Evolutionary conservation across 2,797 vertebrate genomes (phyloP), one percentile per base, ranked within the genome.

Genomic region (Eupleurogrammus muticus): DNA sequence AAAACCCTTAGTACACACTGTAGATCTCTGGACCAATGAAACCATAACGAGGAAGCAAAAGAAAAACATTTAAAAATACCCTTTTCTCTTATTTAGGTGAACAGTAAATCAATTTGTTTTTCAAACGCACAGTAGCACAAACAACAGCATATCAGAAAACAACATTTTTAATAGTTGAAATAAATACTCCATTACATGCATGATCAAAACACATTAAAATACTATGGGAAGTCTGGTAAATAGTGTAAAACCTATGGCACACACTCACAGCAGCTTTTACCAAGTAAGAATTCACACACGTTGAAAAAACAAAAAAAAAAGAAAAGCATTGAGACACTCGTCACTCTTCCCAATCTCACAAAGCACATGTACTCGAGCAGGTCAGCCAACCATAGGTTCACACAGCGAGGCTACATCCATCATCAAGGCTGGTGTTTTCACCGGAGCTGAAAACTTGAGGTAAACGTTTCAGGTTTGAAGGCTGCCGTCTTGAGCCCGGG

Each of bases 151-250:
- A 90, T 95, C 93, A 95, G 94, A 97, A 97, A 97, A 97, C 94
- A 97, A 94, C 95, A 83, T 95, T 96, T 93, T 99, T 98, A 98
- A 98, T 99, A 95, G 92, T 94, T 96, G 96, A 97, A 99, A 99
- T 99, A 99, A 99, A 99, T 99, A 99, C 96, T 98, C 96, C 95
- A 95, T 96, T 97, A 98, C 96, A 98, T 98, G 97, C 96, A 97
- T 94, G 94, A 93, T 95, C 95, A 94, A 95, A 96, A 97, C 93
- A 96, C 94, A 93, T 93, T 85, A 93, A 94, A 95, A 94, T 93
- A 95, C 93, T 95, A 96, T 83, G 80, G 94, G 92, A 96, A 93
- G 88, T 95, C 95, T 95, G 90, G 92, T 95, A 94, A 94, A 97
- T 97, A 97, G 96, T 98, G 96, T 98, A 97, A 96, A 94, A 95